Conservation (phyloP, 2,113 vertebrate genomes). For the Dicentrarchus labrax region DNA sequence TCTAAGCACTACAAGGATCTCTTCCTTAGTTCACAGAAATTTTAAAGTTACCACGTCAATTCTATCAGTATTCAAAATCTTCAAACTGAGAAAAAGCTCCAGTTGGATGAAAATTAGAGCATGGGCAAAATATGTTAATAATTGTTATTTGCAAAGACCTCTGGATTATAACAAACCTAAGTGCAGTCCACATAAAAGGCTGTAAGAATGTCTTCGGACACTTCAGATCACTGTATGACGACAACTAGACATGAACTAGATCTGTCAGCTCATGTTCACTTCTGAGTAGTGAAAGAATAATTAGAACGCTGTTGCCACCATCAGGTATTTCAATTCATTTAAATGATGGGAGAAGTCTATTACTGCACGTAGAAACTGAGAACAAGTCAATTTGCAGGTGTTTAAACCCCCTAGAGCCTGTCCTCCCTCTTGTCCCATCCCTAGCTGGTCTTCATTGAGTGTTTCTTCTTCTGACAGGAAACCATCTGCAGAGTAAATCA, state of each 20-base stretch:
- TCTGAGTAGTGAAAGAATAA: background rate
- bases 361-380: background rate
- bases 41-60: background rate
- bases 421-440: background rate
- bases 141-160: background rate
- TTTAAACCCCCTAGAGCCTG: background rate
- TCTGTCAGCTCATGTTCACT: constrained; percentile 4
- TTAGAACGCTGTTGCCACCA: background rate
- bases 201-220: background rate
- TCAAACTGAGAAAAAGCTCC: background rate
- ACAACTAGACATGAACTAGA: background rate
- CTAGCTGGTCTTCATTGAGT: background rate
- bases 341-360: background rate
- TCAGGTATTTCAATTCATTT: constrained; percentile 10
- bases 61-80: background rate
- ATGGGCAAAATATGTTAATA: background rate
- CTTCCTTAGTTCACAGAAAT: too few species aligned
- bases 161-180: constrained; percentile 3
- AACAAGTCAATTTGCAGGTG: constrained; percentile 7
- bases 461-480: constrained; percentile 12
- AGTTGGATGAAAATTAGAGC: background rate
- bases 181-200: background rate
- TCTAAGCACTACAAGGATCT: too few species aligned
- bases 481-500: constrained; percentile 8
- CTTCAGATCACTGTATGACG: background rate